Conservation (phyloP, 1,140 invertebrate species). For the Scaptodrosophila lebanonensis region DNA sequence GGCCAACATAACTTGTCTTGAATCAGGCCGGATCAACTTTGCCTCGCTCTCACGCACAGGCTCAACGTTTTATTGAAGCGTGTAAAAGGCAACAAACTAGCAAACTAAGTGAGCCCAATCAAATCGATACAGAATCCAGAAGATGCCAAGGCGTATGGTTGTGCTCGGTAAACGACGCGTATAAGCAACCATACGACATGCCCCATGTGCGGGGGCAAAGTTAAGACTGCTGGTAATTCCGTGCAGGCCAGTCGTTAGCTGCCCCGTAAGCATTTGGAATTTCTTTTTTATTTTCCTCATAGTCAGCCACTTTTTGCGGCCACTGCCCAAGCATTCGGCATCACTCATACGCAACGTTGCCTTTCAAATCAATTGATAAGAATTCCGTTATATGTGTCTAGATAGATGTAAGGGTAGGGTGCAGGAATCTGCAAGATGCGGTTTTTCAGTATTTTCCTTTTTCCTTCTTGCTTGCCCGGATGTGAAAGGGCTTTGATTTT, state of each 20-base stretch:
- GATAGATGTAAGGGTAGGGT: background rate
- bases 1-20: conserved; percentile 14
- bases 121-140: conserved; percentile 64
- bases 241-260: conserved; percentile 3
- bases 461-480: background rate
- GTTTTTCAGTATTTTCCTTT: conserved; percentile 4
- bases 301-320: background rate
- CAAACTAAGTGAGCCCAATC: conserved; percentile 63
- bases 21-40: too few relatives aligned
- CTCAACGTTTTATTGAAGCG: conserved; percentile 56
- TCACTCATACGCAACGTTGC: conserved; percentile 44
- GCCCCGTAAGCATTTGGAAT: conserved; percentile 15
- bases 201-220: background rate
- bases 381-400: conserved; percentile 36
- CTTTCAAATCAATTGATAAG: conserved; percentile 62
- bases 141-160: background rate
- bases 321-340: conserved; percentile 24
- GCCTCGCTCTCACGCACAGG: too few relatives aligned
- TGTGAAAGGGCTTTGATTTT: conserved; percentile 32
- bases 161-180: conserved; percentile 9
- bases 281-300: conserved; percentile 12
- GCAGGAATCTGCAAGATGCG: conserved; percentile 10
- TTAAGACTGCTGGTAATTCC: too few relatives aligned
- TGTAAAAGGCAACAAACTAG: conserved; percentile 60
- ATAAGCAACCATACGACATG: conserved; percentile 25